Evolutionary conservation across 2,797 vertebrate species (phyloP).

Genomic region (Alca torda): DNA sequence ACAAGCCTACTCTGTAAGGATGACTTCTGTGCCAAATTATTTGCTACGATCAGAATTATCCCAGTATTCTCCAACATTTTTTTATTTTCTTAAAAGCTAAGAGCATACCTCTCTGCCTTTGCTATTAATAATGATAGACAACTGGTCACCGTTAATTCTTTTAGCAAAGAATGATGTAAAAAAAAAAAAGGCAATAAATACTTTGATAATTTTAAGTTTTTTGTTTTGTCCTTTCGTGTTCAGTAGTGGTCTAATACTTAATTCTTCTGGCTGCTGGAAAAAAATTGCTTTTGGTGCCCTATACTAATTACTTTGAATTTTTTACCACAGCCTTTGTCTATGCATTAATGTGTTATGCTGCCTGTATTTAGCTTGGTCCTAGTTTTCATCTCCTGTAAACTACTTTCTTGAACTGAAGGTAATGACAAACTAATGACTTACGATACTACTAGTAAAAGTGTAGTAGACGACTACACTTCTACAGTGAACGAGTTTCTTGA

Average conservation of each 20-base stretch:
- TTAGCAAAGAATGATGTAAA: not conserved
- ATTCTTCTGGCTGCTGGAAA: not conserved
- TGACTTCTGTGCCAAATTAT: not conserved
- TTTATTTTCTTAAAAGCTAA: not conserved
- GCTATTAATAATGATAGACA: not conserved
- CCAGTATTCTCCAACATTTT: not conserved
- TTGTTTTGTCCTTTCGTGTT: not conserved
- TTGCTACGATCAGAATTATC: not conserved
- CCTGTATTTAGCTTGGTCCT: not conserved
- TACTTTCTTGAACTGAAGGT: not conserved
- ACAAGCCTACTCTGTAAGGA: not conserved
- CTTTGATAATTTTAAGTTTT: not conserved
- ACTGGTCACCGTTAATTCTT: not conserved
- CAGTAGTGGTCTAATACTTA: not conserved
- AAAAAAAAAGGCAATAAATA: not conserved
- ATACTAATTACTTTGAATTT: not conserved
- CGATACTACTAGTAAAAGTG: not conserved
- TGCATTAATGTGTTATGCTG: not conserved
- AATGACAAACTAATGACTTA: not conserved
- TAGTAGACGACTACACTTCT: not conserved
- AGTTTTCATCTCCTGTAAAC: not conserved
- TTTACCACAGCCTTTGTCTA: not conserved
- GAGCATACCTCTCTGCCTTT: not conserved
- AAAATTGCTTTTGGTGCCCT: not conserved
- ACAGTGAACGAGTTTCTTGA: not conserved